These are phyloP conservation scores for Ischnus inquisitorius DNA, from an alignment of 2,888 invertebrate genomes.

Conservation along the genomic window DNA sequence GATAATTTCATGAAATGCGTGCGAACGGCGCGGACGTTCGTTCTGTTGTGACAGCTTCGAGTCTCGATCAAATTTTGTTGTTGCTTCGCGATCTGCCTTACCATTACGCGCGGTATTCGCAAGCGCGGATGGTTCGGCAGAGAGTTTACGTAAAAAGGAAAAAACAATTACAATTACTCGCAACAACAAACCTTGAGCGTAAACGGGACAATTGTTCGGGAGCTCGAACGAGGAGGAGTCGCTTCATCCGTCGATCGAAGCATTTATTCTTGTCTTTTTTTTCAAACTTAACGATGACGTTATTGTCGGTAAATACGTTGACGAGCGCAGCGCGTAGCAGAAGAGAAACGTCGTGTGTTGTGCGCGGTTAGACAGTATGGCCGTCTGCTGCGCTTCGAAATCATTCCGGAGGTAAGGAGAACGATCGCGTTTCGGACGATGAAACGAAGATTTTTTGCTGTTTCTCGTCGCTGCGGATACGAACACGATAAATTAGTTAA, in stretches of 20 bases:
- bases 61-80: not conserved
- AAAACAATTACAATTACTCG: not conserved
- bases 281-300: not conserved
- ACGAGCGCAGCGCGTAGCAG: slow-evolving; percentile 39
- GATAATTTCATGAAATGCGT: not conserved
- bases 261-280: not conserved
- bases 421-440: slow-evolving; percentile 43
- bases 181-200: not conserved
- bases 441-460: slow-evolving; percentile 20
- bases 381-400: slow-evolving; percentile 70
- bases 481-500: slow-evolving; percentile 7
- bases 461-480: not conserved
- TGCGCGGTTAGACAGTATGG: slow-evolving; percentile 64
- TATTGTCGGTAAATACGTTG: slow-evolving; percentile 6
- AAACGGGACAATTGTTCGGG: not conserved
- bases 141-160: not conserved
- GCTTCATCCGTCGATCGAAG: not conserved
- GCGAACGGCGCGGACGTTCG: not conserved
- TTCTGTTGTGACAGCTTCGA: no score
- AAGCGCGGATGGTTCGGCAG: not conserved
- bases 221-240: not conserved
- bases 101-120: not conserved
- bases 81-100: not conserved
- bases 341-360: slow-evolving; percentile 36
- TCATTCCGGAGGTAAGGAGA: slow-evolving; percentile 71